phyloP scores from a whole-genome alignment of 2,113 vertebrate species.

The Tragelaphus buxtoni region DNA sequence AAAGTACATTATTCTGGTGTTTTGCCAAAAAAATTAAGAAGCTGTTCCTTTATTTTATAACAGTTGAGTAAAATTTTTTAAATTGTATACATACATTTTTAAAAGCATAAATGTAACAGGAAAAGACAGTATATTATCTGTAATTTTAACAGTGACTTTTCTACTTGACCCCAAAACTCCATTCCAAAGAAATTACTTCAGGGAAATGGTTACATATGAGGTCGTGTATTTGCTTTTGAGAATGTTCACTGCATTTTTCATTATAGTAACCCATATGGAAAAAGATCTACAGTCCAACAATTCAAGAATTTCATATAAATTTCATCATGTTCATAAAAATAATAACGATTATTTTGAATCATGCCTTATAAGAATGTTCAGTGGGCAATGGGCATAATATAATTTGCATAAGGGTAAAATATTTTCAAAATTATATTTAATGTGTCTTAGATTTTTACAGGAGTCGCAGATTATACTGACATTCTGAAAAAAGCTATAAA shows the following conservation, averaged over 20 bases:
- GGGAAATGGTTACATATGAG: neutral
- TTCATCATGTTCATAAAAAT: neutral
- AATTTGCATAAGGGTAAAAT: neutral
- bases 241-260: neutral
- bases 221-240: neutral
- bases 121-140: neutral
- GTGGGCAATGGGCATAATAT: neutral
- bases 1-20: neutral
- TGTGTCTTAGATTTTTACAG: neutral
- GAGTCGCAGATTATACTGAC: neutral
- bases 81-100: neutral
- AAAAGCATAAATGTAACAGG: neutral
- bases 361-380: neutral
- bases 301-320: neutral
- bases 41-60: neutral
- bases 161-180: neutral
- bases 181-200: neutral
- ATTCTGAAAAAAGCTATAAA: neutral
- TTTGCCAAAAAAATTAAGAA: neutral
- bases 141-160: neutral
- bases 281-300: neutral
- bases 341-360: neutral
- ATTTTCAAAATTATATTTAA: slow-evolving; percentile 4
- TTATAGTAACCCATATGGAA: neutral
- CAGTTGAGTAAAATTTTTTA: neutral